Conservation (phyloP, 2,888 invertebrate species). For the Sympetrum striolatum region DNA sequence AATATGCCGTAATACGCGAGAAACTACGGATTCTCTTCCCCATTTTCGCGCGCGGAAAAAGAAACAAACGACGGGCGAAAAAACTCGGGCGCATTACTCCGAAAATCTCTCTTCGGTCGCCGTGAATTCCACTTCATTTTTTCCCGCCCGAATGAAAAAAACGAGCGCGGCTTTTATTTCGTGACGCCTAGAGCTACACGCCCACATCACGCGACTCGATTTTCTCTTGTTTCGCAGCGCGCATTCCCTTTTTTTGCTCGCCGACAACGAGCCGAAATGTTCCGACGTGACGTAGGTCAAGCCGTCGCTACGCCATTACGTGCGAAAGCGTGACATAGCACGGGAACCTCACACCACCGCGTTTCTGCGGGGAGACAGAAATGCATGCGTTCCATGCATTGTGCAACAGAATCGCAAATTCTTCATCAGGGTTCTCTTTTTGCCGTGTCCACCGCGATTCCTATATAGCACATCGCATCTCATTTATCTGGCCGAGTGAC, state of each 20-base stretch:
- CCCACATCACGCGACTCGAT: background rate
- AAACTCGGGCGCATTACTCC: background rate
- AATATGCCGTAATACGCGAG: slow-evolving; percentile 10
- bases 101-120: background rate
- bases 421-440: slow-evolving; percentile 24
- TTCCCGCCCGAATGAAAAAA: background rate
- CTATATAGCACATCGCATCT: background rate
- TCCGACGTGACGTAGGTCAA: slow-evolving; percentile 18
- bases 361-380: slow-evolving; percentile 33
- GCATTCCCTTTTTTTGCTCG: background rate
- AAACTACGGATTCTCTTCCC: slow-evolving; percentile 7
- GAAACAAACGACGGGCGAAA: background rate
- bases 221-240: background rate
- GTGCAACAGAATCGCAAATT: slow-evolving; percentile 24
- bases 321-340: background rate
- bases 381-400: slow-evolving; percentile 40
- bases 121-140: background rate
- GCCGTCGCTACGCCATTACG: background rate
- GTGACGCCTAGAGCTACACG: background rate
- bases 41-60: background rate
- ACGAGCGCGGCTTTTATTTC: background rate
- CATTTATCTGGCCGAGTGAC: background rate
- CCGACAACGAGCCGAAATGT: background rate
- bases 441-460: background rate
- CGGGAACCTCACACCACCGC: slow-evolving; percentile 28